These are phyloP conservation scores for Scotopteryx bipunctaria DNA, from an alignment of 2,888 invertebrate genomes.

Conservation along the genomic window DNA sequence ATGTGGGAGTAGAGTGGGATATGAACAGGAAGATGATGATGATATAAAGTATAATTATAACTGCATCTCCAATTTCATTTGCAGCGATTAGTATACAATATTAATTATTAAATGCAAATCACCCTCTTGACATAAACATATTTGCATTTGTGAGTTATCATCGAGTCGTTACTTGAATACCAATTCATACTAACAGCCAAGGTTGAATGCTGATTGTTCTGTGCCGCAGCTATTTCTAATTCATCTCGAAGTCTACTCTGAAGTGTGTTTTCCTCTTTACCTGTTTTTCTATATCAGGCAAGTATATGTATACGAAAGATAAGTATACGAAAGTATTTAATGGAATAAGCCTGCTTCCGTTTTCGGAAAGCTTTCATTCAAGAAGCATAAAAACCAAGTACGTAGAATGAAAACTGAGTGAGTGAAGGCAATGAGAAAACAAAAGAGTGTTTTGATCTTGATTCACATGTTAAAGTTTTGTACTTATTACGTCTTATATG, in stretches of 20 bases:
- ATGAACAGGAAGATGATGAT: too few species aligned
- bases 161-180: slow-evolving; percentile 21
- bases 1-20: too few species aligned
- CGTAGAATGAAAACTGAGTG: slow-evolving; percentile 27
- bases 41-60: background rate
- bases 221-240: slow-evolving; percentile 6
- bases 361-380: background rate
- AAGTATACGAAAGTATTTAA: background rate
- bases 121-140: slow-evolving; percentile 3
- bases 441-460: too few species aligned
- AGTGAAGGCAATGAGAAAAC: slow-evolving; percentile 20
- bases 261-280: background rate
- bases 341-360: background rate
- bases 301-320: background rate
- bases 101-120: slow-evolving; percentile 6
- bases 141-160: slow-evolving; percentile 17
- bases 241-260: background rate
- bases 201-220: slow-evolving; percentile 14
- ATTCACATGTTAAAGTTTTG: too few species aligned
- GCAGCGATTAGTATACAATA: background rate
- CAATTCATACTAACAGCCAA: slow-evolving; percentile 19
- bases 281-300: background rate
- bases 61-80: background rate
- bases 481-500: too few species aligned
- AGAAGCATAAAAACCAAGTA: background rate